Evolutionary conservation across 2,797 vertebrate genomes (phyloP).

Genomic region (Pteronotus mesoamericanus): DNA sequence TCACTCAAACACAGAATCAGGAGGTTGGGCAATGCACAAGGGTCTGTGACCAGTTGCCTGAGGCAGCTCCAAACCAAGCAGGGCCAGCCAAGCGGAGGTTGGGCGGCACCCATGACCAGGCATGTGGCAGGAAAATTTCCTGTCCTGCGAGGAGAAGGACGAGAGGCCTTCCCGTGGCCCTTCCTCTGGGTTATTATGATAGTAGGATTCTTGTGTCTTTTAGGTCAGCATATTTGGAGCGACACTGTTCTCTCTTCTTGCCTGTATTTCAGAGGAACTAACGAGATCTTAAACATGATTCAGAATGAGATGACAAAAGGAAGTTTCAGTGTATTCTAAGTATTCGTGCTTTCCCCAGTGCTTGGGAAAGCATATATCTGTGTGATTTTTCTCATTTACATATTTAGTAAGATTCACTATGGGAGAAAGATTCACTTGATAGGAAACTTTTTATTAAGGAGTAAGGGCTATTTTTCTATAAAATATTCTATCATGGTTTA

Average conservation of each 20-base stretch:
- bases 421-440: background rate
- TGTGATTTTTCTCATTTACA: background rate
- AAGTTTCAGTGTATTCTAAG: background rate
- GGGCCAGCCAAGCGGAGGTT: background rate
- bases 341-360: background rate
- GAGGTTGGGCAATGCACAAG: background rate
- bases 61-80: background rate
- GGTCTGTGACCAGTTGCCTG: too few species aligned
- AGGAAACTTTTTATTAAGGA: background rate
- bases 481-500: background rate
- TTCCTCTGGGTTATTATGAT: background rate
- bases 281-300: background rate
- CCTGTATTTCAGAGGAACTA: background rate
- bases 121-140: too few species aligned
- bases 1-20: background rate
- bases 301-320: background rate
- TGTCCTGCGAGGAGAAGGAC: background rate
- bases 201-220: background rate
- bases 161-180: rapidly evolving
- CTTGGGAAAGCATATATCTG: background rate
- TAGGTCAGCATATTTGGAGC: background rate
- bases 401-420: background rate
- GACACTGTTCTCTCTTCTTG: background rate
- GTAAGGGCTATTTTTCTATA: background rate
- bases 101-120: background rate